Evolutionary conservation across 2,797 vertebrate species (phyloP), one percentile per base, ranked within the genome.

Genomic region (Spatula clypeata): DNA sequence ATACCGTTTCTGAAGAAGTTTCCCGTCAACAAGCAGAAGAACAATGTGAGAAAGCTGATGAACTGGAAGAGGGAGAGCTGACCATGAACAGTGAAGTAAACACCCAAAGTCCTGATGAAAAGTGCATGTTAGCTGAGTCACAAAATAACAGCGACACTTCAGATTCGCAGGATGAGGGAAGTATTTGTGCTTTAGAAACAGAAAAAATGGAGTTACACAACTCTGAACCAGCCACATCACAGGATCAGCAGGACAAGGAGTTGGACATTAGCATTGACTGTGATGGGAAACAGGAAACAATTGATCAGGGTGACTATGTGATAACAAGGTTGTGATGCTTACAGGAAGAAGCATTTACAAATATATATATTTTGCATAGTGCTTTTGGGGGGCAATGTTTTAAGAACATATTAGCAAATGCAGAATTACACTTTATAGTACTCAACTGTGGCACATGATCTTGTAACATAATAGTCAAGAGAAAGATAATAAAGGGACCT

Each of bases 1-100:
- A 98, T 84, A 98, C 98, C 0, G 97, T 98, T 82, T 98, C 98
- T 38, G 99, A 99, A 96, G 99, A 99, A 95, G 98, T 98, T 71
- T 98, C 97, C 11, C 98, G 98, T 76, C 98, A 98, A 57, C 98
- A 98, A 88, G 94, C 96, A 45, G 98, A 97, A 67, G 94, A 98
- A 79, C 91, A 94, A 27, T 88, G 86, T 88, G 95, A 97, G 95
- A 95, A 98, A 94, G 93, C 67, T 79, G 73, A 80, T 85, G 97
- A 96, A 79, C 97, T 96, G 93, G 97, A 97, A 87, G 81, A 96
- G 10, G 92, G 90, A 95, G 95, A 96, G 53, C 54, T 97, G 70
- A 89, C 92, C 49, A 34, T 97, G 32, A 97, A 94, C 95, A 97
- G 91, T 91, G 97, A 97, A 91, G 83, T 96, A 91, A 94, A 97